Evolutionary conservation across 2,797 vertebrate genomes (phyloP).

Genomic region (Anableps anableps): DNA sequence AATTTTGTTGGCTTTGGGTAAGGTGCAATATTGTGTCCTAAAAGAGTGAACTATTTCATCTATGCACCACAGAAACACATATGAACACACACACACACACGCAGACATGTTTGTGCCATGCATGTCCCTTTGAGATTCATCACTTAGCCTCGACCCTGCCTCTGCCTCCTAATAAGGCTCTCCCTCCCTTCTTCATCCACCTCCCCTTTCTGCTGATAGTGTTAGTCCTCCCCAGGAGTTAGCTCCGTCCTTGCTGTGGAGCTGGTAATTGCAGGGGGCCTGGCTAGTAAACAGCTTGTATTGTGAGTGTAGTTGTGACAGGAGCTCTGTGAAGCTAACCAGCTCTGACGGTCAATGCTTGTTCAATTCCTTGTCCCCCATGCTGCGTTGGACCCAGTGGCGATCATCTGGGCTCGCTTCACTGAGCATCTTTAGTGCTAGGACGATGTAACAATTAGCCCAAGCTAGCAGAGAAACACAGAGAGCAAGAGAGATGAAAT

Average conservation of each 20-base stretch:
- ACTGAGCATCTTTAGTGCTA: slow-evolving; percentile 54
- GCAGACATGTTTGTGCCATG: slow-evolving; percentile 4
- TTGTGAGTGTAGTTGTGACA: slow-evolving; percentile 73
- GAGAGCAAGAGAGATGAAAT: slow-evolving; percentile 28
- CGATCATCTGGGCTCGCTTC: slow-evolving; percentile 53
- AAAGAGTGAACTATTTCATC: slow-evolving; percentile 13
- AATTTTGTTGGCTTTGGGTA: slow-evolving; percentile 19
- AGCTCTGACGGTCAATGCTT: slow-evolving; percentile 81
- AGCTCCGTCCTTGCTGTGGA: slow-evolving; percentile 55
- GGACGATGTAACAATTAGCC: slow-evolving; percentile 76
- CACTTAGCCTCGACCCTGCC: slow-evolving; percentile 38
- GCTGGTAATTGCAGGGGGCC: slow-evolving; percentile 74
- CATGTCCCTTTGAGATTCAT: slow-evolving; percentile 50
- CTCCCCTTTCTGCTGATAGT: slow-evolving; percentile 45
- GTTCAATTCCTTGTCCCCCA: slow-evolving; percentile 80
- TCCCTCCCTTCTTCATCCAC: slow-evolving; percentile 9
- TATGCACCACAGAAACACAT: background rate
- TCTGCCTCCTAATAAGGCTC: slow-evolving; percentile 53
- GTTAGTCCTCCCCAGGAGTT: slow-evolving; percentile 58
- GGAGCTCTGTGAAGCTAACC: slow-evolving; percentile 77
- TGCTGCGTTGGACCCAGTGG: slow-evolving; percentile 47
- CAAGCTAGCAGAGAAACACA: slow-evolving; percentile 22
- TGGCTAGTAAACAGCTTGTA: slow-evolving; percentile 76
- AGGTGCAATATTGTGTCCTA: slow-evolving; percentile 8
- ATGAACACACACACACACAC: background rate